These are phyloP conservation scores for Drosophila robusta DNA, from an alignment of 2,888 invertebrate genomes.

Conservation along the genomic window DNA sequence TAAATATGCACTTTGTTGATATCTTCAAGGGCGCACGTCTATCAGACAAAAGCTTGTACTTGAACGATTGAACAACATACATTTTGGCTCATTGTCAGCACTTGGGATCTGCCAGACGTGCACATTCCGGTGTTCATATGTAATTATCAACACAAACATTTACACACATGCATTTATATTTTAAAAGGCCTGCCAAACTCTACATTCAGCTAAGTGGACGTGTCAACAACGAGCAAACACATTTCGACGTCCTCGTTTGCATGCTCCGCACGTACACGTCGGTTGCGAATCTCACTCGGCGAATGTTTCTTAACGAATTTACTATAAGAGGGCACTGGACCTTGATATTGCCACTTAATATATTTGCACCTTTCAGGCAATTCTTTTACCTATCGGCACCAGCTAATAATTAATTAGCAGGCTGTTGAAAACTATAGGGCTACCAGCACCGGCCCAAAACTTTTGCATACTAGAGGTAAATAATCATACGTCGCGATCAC, in stretches of 20 bases:
- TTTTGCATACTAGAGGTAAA: slow-evolving; percentile 57
- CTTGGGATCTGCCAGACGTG: slow-evolving; percentile 49
- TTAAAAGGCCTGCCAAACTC: slow-evolving; percentile 51
- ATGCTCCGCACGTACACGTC: slow-evolving; percentile 64
- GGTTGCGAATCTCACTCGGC: slow-evolving; percentile 26
- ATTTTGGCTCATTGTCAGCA: slow-evolving; percentile 67
- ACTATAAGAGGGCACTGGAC: slow-evolving; percentile 27
- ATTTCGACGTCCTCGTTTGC: slow-evolving; percentile 25
- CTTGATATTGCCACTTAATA: slow-evolving; percentile 42
- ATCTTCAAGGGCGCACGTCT: no score
- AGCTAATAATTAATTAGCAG: slow-evolving; percentile 70
- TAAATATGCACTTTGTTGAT: slow-evolving; percentile 3
- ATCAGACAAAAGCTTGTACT: no score
- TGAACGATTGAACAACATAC: slow-evolving; percentile 58
- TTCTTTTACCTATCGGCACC: slow-evolving; percentile 57
- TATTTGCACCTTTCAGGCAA: slow-evolving; percentile 58
- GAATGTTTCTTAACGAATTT: slow-evolving; percentile 8
- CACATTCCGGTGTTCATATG: slow-evolving; percentile 2
- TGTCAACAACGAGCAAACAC: slow-evolving; percentile 40
- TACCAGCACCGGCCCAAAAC: slow-evolving; percentile 23
- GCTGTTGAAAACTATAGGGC: slow-evolving; percentile 45
- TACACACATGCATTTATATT: slow-evolving; percentile 22
- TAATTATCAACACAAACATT: slow-evolving; percentile 35
- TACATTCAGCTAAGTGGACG: slow-evolving; percentile 57
- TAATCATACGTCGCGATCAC: slow-evolving; percentile 53